A percentile compares a stretch with the other conserved stretches of the same genome.
Evolutionary conservation across 2,888 invertebrate species (phyloP).

Genomic region (Yponomeuta evonymella): DNA sequence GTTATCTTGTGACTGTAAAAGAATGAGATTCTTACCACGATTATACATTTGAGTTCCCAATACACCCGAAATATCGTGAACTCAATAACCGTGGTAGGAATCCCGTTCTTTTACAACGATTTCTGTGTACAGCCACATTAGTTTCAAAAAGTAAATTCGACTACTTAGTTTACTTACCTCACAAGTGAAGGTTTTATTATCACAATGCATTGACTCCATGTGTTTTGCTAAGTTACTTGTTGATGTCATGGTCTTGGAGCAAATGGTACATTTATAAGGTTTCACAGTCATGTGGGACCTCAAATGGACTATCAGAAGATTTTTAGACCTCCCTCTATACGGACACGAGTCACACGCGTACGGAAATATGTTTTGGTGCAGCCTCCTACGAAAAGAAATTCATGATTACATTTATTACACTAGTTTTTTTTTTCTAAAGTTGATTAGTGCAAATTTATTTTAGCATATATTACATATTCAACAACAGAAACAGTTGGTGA

Average conservation of each 20-base stretch:
- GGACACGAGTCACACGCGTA: conserved; percentile 12
- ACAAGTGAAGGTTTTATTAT: not conserved
- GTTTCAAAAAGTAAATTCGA: no score
- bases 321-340: not conserved
- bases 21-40: no score
- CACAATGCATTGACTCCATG: not conserved
- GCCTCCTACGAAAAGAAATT: not conserved
- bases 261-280: conserved; percentile 8
- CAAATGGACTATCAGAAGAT: conserved; percentile 30
- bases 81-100: no score
- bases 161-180: not conserved
- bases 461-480: not conserved
- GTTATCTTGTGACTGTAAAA: no score
- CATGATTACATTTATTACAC: not conserved
- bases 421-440: not conserved
- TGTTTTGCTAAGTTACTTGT: conserved; percentile 11
- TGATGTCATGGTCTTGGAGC: conserved; percentile 2
- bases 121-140: no score
- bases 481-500: no score
- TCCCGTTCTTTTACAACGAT: no score
- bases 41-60: no score
- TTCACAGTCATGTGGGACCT: conserved; percentile 8
- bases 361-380: conserved; percentile 2
- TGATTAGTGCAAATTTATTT: not conserved
- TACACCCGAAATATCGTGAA: no score